These are phyloP conservation scores for Brachyistius frenatus DNA, from an alignment of 2,113 vertebrate genomes.

Conservation along the genomic window DNA sequence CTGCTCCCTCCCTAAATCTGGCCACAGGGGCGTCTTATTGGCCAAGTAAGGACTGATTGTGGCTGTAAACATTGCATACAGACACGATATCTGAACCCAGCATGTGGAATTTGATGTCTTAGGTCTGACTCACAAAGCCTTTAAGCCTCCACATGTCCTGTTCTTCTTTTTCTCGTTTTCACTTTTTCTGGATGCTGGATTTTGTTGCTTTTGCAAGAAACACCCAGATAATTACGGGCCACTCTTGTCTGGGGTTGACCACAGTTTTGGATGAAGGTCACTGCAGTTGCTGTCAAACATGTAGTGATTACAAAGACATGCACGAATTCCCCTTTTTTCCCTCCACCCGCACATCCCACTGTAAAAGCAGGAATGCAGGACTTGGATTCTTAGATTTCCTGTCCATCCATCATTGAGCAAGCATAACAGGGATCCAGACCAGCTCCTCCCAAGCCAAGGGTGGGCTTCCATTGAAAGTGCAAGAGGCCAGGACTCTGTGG, in stretches of 20 bases:
- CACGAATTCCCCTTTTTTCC: conserved; percentile 64
- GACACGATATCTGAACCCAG: conserved; percentile 81
- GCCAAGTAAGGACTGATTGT: conserved; percentile 68
- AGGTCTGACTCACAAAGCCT: conserved; percentile 78
- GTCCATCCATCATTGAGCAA: conserved; percentile 80
- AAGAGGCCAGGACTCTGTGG: conserved; percentile 68
- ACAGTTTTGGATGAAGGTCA: conserved; percentile 70
- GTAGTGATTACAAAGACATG: conserved; percentile 73
- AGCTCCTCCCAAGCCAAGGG: conserved; percentile 73
- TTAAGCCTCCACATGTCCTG: conserved; percentile 68
- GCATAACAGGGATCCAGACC: conserved; percentile 71
- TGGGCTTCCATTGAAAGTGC: conserved; percentile 76
- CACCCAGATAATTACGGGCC: conserved; percentile 71
- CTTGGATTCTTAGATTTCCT: conserved; percentile 75
- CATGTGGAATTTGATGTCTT: conserved; percentile 84
- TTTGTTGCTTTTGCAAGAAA: conserved; percentile 65
- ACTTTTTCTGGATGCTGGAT: conserved; percentile 58
- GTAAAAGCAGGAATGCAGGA: conserved; percentile 77
- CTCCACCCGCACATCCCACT: conserved; percentile 60
- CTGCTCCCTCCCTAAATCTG: conserved; percentile 65
- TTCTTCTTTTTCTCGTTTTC: conserved; percentile 53
- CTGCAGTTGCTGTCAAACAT: conserved; percentile 69
- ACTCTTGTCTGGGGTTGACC: conserved; percentile 58
- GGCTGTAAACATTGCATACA: conserved; percentile 80
- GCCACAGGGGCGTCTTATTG: conserved; percentile 73